phyloP scores from a whole-genome alignment of 2,888 invertebrate genomes.

The Drosophila prostipennis region DNA sequence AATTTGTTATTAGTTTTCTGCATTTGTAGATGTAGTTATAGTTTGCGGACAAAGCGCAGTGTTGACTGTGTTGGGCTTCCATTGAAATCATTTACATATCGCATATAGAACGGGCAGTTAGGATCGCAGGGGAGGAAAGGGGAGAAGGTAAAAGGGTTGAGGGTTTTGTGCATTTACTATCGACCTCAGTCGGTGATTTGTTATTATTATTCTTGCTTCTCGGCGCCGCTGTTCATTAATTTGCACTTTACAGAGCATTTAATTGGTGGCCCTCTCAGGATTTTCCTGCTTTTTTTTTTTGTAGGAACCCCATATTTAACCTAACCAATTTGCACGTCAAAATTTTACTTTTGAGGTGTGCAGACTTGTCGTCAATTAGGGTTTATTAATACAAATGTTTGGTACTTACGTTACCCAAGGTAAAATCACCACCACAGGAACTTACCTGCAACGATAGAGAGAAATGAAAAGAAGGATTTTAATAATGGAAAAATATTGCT shows the following conservation, averaged over 20 bases:
- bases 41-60: slow-evolving; percentile 28
- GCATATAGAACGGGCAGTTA: slow-evolving; percentile 4
- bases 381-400: slow-evolving; percentile 43
- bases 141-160: slow-evolving; percentile 24
- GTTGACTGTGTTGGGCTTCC: slow-evolving; percentile 61
- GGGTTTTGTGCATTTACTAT: slow-evolving; percentile 58
- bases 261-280: slow-evolving; percentile 51
- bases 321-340: slow-evolving; percentile 67
- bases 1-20: slow-evolving; percentile 75
- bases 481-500: slow-evolving; percentile 59
- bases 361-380: slow-evolving; percentile 60
- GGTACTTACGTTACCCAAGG: slow-evolving; percentile 25
- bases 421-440: slow-evolving; percentile 15
- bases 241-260: slow-evolving; percentile 41
- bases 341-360: slow-evolving; percentile 50
- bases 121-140: not conserved
- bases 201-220: slow-evolving; percentile 62
- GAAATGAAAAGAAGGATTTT: slow-evolving; percentile 6
- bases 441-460: slow-evolving; percentile 45
- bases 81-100: slow-evolving; percentile 80
- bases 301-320: slow-evolving; percentile 29
- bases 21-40: slow-evolving; percentile 28
- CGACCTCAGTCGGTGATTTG: slow-evolving; percentile 73
- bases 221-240: slow-evolving; percentile 72
- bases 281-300: slow-evolving; percentile 20